Conservation (phyloP, 2,888 invertebrate genomes). For the Strigamia transsilvanica region DNA sequence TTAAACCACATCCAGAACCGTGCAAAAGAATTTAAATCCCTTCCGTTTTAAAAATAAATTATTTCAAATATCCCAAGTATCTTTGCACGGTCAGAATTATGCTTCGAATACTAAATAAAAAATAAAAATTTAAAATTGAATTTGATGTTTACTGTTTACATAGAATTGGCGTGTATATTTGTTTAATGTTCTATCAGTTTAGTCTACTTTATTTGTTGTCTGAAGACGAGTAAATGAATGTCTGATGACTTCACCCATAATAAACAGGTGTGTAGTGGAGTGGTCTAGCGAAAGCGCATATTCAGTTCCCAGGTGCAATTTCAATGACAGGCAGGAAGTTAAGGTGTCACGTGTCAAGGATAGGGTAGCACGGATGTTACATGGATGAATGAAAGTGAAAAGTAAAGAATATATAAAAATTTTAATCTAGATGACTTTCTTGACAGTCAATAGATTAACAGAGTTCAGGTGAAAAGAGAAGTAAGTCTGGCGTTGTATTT, state of each 20-base stretch:
- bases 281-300: neutral
- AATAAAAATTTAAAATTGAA: neutral
- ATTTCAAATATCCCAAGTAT: too few species aligned
- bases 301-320: constrained; percentile 27
- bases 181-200: neutral
- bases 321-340: constrained; percentile 47
- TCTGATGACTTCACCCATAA: constrained; percentile 37
- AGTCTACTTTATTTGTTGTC: neutral
- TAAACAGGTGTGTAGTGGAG: constrained; percentile 10
- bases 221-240: neutral
- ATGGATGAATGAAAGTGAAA: constrained; percentile 23
- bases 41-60: neutral
- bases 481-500: too few species aligned
- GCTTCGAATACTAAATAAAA: too few species aligned
- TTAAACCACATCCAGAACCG: neutral
- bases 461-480: too few species aligned
- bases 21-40: neutral
- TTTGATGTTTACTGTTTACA: neutral
- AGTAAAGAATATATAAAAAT: constrained; percentile 2
- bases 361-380: constrained; percentile 3
- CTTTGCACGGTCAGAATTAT: too few species aligned
- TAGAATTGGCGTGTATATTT: neutral
- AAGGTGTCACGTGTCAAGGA: constrained; percentile 41
- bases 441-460: neutral
- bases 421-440: neutral